Conservation (phyloP, 2,797 vertebrate species). For the Ptychobarbus kaznakovi region DNA sequence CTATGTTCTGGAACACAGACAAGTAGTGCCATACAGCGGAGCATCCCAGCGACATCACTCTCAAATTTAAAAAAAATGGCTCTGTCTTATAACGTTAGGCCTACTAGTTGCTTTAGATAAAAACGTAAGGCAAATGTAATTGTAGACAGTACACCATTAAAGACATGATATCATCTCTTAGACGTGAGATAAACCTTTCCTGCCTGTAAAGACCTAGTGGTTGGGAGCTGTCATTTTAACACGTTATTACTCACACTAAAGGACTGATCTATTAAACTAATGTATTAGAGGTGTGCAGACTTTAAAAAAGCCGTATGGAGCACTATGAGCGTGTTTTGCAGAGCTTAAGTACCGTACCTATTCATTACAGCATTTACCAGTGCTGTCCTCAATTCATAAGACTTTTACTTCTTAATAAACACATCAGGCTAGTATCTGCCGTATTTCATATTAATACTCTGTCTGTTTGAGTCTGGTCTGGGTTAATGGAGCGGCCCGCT, state of each 20-base stretch:
- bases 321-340: neutral
- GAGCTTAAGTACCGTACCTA: neutral
- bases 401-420: neutral
- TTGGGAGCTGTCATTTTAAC: slow-evolving; percentile 14
- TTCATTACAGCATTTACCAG: neutral
- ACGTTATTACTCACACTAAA: neutral
- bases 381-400: neutral
- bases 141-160: neutral
- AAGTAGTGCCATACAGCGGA: neutral
- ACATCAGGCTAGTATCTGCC: neutral
- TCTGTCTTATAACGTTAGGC: neutral
- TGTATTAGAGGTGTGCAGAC: neutral
- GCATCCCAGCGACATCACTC: neutral
- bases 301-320: neutral
- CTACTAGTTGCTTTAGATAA: too few species aligned
- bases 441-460: neutral
- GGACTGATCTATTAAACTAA: neutral
- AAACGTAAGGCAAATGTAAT: neutral
- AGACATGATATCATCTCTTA: neutral
- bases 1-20: neutral
- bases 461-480: neutral
- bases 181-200: neutral
- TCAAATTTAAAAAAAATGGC: neutral
- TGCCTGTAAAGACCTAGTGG: slow-evolving; percentile 14
- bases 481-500: slow-evolving; percentile 36